Conservation (phyloP, 2,113 vertebrate species). For the Tragelaphus scriptus region DNA sequence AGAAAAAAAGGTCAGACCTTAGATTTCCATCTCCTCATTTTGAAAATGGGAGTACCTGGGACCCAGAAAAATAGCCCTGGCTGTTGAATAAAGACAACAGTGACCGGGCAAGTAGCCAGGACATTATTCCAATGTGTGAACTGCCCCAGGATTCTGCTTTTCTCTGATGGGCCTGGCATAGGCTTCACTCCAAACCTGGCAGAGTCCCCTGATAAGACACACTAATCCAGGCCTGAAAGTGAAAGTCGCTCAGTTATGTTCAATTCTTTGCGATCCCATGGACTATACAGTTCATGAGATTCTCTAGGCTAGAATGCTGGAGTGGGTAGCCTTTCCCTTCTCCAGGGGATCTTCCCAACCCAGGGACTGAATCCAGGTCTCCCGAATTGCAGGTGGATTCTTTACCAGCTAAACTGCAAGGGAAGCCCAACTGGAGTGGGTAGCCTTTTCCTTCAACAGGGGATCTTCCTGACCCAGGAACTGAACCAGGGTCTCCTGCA, state of each 20-base stretch:
- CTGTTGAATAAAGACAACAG: background rate
- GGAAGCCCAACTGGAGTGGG: background rate
- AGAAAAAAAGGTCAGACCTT: background rate
- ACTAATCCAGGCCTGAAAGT: background rate
- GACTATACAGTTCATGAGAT: background rate
- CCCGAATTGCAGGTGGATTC: background rate
- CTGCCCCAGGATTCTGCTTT: background rate
- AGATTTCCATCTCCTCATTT: conserved; percentile 6
- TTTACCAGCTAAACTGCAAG: background rate
- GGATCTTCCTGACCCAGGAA: background rate
- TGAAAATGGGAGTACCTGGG: background rate
- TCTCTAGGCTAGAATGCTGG: background rate
- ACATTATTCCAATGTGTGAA: background rate
- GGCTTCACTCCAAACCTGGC: background rate
- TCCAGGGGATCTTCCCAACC: background rate
- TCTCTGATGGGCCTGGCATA: too few species aligned
- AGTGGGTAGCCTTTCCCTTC: background rate
- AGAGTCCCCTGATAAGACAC: background rate
- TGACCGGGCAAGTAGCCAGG: background rate
- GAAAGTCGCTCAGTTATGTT: background rate
- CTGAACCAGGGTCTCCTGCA: background rate
- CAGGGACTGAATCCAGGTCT: background rate
- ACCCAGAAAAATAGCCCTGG: background rate
- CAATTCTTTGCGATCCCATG: background rate
- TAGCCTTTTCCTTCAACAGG: background rate